Conservation (phyloP, 1,140 invertebrate species). For the Diuraphis noxia region DNA sequence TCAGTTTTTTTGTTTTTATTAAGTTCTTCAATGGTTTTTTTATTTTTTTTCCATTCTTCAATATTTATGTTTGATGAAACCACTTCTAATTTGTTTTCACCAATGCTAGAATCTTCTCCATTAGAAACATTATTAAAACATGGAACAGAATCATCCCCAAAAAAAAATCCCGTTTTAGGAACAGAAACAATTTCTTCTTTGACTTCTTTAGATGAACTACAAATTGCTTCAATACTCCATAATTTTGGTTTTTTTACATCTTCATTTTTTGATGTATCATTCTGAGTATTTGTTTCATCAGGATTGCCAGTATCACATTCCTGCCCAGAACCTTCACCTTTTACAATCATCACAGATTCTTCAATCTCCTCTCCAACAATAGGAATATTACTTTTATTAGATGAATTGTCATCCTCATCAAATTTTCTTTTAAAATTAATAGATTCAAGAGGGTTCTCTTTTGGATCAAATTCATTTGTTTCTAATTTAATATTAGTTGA, state of each 20-base stretch:
- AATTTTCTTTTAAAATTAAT: constrained; percentile 32
- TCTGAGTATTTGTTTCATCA: constrained; percentile 59
- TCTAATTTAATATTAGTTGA: neutral
- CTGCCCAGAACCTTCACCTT: constrained; percentile 72
- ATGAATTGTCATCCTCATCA: neutral
- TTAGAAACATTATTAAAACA: constrained; percentile 55
- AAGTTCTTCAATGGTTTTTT: neutral
- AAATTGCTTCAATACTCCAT: constrained; percentile 59
- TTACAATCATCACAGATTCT: constrained; percentile 72
- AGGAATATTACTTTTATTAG: constrained; percentile 31
- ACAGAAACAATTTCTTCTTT: constrained; percentile 47
- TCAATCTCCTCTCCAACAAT: constrained; percentile 68
- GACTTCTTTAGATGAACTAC: constrained; percentile 53
- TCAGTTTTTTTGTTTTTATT: neutral
- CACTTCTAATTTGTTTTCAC: constrained; percentile 59
- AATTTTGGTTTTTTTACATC: constrained; percentile 57
- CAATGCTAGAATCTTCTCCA: constrained; percentile 58
- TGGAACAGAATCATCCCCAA: constrained; percentile 56
- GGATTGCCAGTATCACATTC: constrained; percentile 57
- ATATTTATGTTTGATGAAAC: constrained; percentile 52
- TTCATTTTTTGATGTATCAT: constrained; percentile 67
- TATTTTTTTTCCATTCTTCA: neutral
- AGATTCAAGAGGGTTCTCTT: neutral
- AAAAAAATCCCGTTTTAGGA: constrained; percentile 56
- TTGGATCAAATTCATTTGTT: neutral